phyloP scores from a whole-genome alignment of 2,888 invertebrate genomes.

The Tetranychus piercei region DNA sequence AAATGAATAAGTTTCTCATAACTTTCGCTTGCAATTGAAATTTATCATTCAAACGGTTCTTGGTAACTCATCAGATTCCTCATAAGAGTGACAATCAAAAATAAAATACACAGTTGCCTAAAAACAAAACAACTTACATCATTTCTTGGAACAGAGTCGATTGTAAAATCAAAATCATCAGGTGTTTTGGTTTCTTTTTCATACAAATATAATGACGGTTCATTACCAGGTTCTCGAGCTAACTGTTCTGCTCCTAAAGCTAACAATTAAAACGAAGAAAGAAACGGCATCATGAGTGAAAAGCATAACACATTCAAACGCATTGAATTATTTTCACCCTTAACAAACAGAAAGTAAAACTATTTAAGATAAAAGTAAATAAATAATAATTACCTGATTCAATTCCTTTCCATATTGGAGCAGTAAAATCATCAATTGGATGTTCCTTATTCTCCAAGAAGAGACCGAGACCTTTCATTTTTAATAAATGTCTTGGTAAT shows the following conservation, averaged over 20 bases:
- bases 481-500: not conserved
- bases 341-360: not conserved
- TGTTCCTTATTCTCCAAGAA: not conserved
- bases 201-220: not conserved
- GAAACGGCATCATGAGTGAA: too few relatives aligned
- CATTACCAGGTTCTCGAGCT: not conserved
- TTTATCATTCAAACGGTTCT: too few relatives aligned
- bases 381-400: not conserved
- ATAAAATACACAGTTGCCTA: too few relatives aligned
- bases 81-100: too few relatives aligned
- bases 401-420: not conserved
- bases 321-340: not conserved
- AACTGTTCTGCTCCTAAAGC: not conserved
- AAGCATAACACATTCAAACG: not conserved
- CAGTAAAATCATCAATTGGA: not conserved
- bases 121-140: not conserved
- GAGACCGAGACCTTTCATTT: not conserved
- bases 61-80: too few relatives aligned
- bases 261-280: not conserved
- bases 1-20: too few relatives aligned
- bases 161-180: not conserved
- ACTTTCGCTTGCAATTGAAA: too few relatives aligned
- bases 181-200: not conserved
- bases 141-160: not conserved
- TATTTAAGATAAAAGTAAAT: not conserved